Evolutionary conservation across 2,888 invertebrate genomes (phyloP), one percentile per base, ranked within the genome.

Genomic region (Diachrysia chrysitis): DNA sequence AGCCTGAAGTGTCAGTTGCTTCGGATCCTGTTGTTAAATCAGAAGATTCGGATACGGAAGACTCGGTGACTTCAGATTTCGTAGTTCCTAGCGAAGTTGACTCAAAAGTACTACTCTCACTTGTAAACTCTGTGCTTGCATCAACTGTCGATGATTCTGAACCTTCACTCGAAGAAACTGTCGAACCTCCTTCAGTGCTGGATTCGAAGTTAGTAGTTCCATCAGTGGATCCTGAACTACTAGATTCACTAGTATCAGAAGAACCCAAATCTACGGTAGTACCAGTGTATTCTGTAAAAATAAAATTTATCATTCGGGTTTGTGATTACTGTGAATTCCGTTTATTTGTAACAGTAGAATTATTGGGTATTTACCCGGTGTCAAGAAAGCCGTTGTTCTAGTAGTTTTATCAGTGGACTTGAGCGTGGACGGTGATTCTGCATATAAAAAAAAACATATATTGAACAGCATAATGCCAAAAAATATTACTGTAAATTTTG

Each of bases 181-280:
- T 75, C 19, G 66, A 57, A 51, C 63, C 76, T 7, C 73, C 64
- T 53, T 75, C 72, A 23, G 79, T 78, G 7, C 70, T 63, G 54
- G 48, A 58, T 58, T 51, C 63, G 16, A 35, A 32, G 14, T 23
- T 35, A 14, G 63, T 56, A 25, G 56, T 14, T 7, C 48, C 32
- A 21, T 46, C 21, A 55, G 58, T 61, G 14, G 68, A 17, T 48
- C 48, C 53, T 37, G 60, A 67, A 35, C 35, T 71, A 57, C 58
- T 46, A 3, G 32, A 25, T 12, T 46, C 59, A 32, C 67, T 62
- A 19, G 68, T n/a, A 53, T 19, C 46, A 16, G 63, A 42, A 51
- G 51, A 35, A 35, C 57, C 73, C 0, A 55, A 46, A 46, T 56
- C 53, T 17, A 29, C 66, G 14, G 72, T 63, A 17, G 73, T 59